Evolutionary conservation across 2,888 invertebrate genomes (phyloP).

Genomic region (Petrolisthes manimaculis): DNA sequence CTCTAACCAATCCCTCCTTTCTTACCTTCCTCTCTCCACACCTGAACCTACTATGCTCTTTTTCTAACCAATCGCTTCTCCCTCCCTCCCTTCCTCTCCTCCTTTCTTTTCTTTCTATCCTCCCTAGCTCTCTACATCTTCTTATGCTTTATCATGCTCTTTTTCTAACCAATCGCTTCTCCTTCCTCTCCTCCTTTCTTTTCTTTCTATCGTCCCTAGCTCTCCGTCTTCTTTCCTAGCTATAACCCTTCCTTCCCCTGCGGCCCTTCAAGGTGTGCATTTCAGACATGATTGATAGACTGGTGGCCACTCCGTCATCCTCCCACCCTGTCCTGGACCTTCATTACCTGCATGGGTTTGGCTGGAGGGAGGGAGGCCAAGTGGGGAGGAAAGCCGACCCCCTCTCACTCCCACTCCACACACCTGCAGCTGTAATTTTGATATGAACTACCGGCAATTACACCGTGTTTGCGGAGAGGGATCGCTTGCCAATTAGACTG

Average conservation of each 20-base stretch:
- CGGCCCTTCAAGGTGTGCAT: not conserved
- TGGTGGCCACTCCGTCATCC: not conserved
- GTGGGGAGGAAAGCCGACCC: not conserved
- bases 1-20: no score
- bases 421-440: slow-evolving; percentile 45
- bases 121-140: no score
- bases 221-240: not conserved
- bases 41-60: no score
- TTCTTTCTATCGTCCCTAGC: not conserved
- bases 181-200: not conserved
- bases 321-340: not conserved
- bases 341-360: not conserved
- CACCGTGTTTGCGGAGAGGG: slow-evolving; percentile 37
- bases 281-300: not conserved
- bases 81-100: no score
- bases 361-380: not conserved
- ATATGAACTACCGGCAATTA: slow-evolving; percentile 46
- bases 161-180: slow-evolving; percentile 4
- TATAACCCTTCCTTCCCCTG: not conserved
- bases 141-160: slow-evolving; percentile 2
- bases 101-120: no score
- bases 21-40: no score
- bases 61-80: no score
- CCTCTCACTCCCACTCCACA: slow-evolving; percentile 29
- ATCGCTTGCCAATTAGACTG: slow-evolving; percentile 30